A percentile compares a stretch with the other conserved stretches of the same genome.
phyloP scores from a whole-genome alignment of 2,888 invertebrate species.

The Fragum whitleyi region DNA sequence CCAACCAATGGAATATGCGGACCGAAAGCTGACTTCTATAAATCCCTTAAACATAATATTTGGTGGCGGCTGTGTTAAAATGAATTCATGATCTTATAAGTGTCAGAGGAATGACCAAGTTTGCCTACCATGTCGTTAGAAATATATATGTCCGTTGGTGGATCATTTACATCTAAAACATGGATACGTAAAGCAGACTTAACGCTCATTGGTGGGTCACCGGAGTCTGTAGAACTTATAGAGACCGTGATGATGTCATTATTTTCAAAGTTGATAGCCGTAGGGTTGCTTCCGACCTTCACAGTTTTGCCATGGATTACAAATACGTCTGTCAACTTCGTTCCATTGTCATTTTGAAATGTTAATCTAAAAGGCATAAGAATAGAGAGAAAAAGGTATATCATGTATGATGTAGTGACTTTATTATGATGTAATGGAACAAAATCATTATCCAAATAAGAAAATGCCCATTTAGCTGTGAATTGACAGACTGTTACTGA shows the following conservation, averaged over 20 bases:
- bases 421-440: too few relatives aligned
- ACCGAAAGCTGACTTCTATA: too few relatives aligned
- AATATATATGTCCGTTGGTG: constrained; percentile 65
- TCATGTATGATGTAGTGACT: too few relatives aligned
- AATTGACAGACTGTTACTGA: too few relatives aligned
- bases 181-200: constrained; percentile 57
- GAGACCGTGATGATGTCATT: constrained; percentile 59
- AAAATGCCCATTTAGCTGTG: too few relatives aligned
- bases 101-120: too few relatives aligned
- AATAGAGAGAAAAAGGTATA: too few relatives aligned
- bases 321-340: constrained; percentile 52
- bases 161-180: constrained; percentile 68
- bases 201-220: constrained; percentile 54
- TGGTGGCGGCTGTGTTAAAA: too few relatives aligned
- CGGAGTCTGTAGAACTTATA: constrained; percentile 67
- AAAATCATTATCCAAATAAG: too few relatives aligned
- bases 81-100: too few relatives aligned
- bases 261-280: constrained; percentile 63
- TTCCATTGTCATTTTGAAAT: not conserved
- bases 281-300: constrained; percentile 49
- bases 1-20: too few relatives aligned
- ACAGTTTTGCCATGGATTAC: constrained; percentile 57
- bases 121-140: constrained; percentile 37
- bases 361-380: not conserved
- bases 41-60: too few relatives aligned